Evolutionary conservation across 1,140 invertebrate genomes (phyloP).

Genomic region (Penaeus indicus): DNA sequence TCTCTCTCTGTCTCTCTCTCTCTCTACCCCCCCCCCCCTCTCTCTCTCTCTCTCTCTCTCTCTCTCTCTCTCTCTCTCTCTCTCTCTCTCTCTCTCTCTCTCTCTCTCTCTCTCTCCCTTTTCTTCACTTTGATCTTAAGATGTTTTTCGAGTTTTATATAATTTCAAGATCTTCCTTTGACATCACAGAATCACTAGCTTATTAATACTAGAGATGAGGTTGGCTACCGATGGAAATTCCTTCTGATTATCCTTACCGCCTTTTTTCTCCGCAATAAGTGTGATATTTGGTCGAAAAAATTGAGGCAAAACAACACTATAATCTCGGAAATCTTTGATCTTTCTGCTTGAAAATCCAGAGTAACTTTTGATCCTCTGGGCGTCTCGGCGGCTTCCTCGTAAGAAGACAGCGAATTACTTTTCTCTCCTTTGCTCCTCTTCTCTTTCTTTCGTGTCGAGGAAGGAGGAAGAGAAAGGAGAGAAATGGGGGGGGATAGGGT

Average conservation of each 20-base stretch:
- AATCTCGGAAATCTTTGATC: slow-evolving; percentile 51
- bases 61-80: neutral
- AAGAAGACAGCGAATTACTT: too few relatives aligned
- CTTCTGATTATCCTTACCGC: too few relatives aligned
- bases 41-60: neutral
- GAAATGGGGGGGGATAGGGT: too few relatives aligned
- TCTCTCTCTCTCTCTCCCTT: neutral
- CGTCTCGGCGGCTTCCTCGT: neutral
- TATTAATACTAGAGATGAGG: too few relatives aligned
- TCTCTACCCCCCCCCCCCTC: neutral
- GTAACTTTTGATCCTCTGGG: slow-evolving; percentile 3
- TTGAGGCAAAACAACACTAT: slow-evolving; percentile 12
- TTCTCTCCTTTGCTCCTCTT: neutral
- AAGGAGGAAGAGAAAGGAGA: too few relatives aligned
- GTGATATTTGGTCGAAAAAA: neutral
- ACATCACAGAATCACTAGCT: too few relatives aligned
- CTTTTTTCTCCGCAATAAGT: neutral
- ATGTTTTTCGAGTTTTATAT: too few relatives aligned
- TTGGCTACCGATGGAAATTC: too few relatives aligned
- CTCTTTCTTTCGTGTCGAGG: too few relatives aligned
- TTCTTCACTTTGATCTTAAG: neutral
- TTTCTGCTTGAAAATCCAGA: slow-evolving; percentile 49
- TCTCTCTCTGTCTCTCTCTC: neutral
- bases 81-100: neutral
- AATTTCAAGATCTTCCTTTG: too few relatives aligned